Evolutionary conservation across 2,888 invertebrate species (phyloP).

Genomic region (Escarpia spicata): DNA sequence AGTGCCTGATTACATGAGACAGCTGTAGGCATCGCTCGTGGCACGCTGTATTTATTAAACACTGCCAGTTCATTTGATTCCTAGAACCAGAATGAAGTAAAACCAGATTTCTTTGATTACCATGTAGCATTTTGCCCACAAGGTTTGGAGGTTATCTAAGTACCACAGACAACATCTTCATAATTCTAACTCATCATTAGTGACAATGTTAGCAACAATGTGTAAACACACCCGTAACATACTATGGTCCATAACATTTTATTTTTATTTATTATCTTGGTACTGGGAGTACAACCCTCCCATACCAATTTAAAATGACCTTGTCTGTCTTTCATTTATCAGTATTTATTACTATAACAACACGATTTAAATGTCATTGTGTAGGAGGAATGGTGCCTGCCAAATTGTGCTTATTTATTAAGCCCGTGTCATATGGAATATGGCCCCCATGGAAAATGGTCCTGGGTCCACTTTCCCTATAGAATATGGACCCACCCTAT

Average conservation of each 20-base stretch:
- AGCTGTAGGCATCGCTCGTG: not conserved
- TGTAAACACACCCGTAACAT: not conserved
- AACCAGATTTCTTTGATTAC: not conserved
- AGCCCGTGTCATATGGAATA: no score
- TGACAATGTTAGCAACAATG: not conserved
- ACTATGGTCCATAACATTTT: not conserved
- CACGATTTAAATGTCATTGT: no score
- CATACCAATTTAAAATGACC: no score
- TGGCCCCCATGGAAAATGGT: no score
- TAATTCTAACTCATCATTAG: not conserved
- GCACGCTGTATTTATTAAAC: not conserved
- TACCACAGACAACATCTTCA: not conserved
- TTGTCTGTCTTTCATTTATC: no score
- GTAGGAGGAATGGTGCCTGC: no score
- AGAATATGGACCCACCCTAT: no score
- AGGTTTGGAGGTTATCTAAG: not conserved
- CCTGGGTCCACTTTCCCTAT: no score
- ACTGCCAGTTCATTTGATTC: not conserved
- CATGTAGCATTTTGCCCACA: not conserved
- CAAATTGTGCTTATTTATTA: no score
- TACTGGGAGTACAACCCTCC: no score
- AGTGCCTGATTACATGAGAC: not conserved
- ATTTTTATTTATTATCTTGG: not conserved
- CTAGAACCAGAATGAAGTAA: not conserved
- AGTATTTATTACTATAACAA: no score